phyloP scores from a whole-genome alignment of 2,113 vertebrate species.

The Rostratula benghalensis region DNA sequence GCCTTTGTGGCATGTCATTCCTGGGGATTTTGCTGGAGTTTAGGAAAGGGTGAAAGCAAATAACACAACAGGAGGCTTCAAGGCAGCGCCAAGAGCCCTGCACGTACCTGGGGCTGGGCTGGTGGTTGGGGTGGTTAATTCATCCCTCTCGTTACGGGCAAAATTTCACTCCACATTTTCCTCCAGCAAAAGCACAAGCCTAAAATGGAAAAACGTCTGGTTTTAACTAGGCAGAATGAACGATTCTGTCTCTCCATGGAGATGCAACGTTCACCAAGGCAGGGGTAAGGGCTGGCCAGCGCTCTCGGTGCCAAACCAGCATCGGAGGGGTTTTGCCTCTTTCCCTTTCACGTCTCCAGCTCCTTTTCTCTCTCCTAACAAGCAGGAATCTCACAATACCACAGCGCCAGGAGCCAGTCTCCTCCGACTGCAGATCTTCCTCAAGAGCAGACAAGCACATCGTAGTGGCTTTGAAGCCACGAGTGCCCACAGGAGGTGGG shows the following conservation, averaged over 20 bases:
- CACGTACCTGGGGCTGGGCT: not conserved
- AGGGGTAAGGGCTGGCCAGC: not conserved
- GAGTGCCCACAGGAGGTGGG: not conserved
- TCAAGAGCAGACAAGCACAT: rapidly evolving
- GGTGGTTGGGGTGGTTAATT: not conserved
- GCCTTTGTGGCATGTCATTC: not conserved
- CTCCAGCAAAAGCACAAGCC: not conserved
- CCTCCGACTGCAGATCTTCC: rapidly evolving
- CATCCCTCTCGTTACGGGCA: not conserved
- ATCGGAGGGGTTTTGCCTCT: not conserved
- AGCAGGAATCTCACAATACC: not conserved
- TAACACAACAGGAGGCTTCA: not conserved
- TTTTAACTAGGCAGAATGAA: not conserved
- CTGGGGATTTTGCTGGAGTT: not conserved
- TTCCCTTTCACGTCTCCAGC: not conserved
- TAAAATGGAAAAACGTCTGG: not conserved
- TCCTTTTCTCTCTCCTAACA: not conserved
- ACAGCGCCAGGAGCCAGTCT: not conserved
- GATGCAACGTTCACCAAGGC: not conserved
- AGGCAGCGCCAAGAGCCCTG: not conserved
- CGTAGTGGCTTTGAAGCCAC: not conserved
- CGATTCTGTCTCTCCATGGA: not conserved
- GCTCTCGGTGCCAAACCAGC: not conserved
- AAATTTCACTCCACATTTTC: not conserved
- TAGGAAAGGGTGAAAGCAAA: not conserved